These are phyloP conservation scores for Leucosticte australis DNA, from an alignment of 2,113 vertebrate genomes.

Conservation along the genomic window DNA sequence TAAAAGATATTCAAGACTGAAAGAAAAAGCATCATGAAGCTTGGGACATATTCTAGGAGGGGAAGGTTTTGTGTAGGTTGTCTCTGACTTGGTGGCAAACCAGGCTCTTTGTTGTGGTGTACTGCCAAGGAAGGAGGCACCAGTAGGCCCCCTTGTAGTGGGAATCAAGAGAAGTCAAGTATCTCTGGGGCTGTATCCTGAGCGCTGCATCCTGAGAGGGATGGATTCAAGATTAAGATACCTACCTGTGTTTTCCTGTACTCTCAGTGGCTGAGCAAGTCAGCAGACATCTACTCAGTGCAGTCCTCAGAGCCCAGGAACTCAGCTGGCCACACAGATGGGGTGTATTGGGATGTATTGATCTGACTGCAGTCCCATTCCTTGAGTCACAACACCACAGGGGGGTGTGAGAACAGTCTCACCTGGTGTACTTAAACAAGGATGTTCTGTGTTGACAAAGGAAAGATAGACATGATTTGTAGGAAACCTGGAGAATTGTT, in stretches of 20 bases:
- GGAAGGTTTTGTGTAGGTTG: not conserved
- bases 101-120: not conserved
- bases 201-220: not conserved
- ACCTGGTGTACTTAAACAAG: not conserved
- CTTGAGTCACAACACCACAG: not conserved
- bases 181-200: not conserved
- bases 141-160: not conserved
- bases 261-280: not conserved
- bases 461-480: not conserved
- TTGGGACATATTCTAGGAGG: not conserved
- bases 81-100: not conserved
- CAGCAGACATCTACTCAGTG: not conserved
- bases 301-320: not conserved
- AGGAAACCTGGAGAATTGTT: not conserved
- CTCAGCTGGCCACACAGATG: not conserved
- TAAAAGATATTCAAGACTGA: conserved; percentile 54
- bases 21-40: not conserved
- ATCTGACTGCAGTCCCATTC: not conserved
- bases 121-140: not conserved
- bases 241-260: not conserved
- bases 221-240: not conserved
- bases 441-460: not conserved
- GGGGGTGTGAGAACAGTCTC: not conserved
- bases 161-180: not conserved
- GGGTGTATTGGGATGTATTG: not conserved